Evolutionary conservation across 2,113 vertebrate species (phyloP), one percentile per base, ranked within the genome.

Genomic region (Carlito syrichta): DNA sequence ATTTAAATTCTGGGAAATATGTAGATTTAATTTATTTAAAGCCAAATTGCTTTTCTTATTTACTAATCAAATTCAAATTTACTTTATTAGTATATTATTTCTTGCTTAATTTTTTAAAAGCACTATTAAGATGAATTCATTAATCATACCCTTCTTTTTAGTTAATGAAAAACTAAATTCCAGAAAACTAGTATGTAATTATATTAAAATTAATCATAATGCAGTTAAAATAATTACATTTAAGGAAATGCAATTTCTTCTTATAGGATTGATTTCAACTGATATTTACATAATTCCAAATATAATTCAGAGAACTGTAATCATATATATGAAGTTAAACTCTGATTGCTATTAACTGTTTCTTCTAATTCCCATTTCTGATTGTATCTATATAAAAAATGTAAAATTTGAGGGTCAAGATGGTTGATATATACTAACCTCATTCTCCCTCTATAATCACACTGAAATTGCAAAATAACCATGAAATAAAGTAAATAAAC

Each of bases 181-280:
- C 27, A 56, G 79, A 86, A 95, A 86, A 35, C 8, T 8, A 2
- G 14, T 82, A 60, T 91, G 10, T 16, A 82, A 96, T 96, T 96
- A 82, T 60, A 85, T 82, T 88, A 88, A 93, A 85, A 87, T 54
- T 95, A 84, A 94, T 94, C 3, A 93, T 90, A 92, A 81, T 81
- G 63, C 78, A 92, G 38, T 54, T 90, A 93, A 76, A 84, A 84
- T 76, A 92, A 69, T 79, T 27, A 96, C 22, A 69, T 93, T 96
- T 81, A 79, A 87, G 12, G 32, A 58, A 85, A 8, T 58, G 6
- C 2, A 84, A 76, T 79, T 69, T 10, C 17, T 93, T 95, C 20
- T 76, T 76, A 16, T 32, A n/a, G 2, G 16, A 25, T 85, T 32
- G 27, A 82, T 89, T 97, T 86, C 32, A 94, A 25, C 22, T 66